These are phyloP conservation scores for Zosterops hypoxanthus DNA, from an alignment of 2,113 vertebrate species.

Conservation along the genomic window DNA sequence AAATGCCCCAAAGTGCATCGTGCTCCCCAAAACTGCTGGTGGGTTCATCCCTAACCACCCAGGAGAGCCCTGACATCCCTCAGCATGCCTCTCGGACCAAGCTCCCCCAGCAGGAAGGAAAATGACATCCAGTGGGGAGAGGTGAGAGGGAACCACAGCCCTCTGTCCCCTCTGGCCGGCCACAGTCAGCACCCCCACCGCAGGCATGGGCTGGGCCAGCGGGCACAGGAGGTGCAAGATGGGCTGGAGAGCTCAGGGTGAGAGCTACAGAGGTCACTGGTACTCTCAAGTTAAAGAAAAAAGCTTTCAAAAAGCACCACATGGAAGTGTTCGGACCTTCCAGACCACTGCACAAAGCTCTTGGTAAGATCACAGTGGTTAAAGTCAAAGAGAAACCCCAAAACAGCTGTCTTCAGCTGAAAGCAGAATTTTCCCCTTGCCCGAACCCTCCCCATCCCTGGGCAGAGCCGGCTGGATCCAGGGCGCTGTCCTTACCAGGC, in stretches of 20 bases:
- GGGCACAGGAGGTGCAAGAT: neutral
- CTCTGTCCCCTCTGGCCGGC: accelerated
- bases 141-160: accelerated
- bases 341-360: neutral
- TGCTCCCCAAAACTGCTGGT: accelerated
- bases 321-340: neutral
- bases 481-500: slow-evolving; percentile 2
- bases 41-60: neutral
- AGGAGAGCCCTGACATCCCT: accelerated
- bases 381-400: neutral
- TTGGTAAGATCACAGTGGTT: accelerated
- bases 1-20: neutral
- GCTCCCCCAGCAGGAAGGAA: neutral
- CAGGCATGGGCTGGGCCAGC: neutral
- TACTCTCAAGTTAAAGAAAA: neutral
- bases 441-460: accelerated
- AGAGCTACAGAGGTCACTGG: accelerated
- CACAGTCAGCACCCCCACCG: neutral
- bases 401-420: accelerated
- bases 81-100: accelerated
- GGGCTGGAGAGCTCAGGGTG: accelerated
- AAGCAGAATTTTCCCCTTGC: neutral
- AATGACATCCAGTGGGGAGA: neutral
- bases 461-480: neutral
- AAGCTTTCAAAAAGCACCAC: accelerated